phyloP scores from a whole-genome alignment of 2,797 vertebrate genomes.

The Arrhamphus sclerolepis region DNA sequence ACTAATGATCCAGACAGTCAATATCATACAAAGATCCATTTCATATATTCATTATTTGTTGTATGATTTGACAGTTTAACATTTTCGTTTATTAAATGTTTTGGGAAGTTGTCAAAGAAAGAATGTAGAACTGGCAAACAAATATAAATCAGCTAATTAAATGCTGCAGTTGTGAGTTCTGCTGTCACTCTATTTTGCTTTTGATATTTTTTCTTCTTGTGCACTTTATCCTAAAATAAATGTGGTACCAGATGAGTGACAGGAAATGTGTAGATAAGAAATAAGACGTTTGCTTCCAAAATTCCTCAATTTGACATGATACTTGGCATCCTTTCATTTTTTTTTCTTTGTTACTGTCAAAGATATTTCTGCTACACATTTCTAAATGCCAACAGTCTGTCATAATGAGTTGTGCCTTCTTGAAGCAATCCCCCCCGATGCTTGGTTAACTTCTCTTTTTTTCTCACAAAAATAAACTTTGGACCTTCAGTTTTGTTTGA shows the following conservation, averaged over 20 bases:
- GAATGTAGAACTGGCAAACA: too few relatives aligned
- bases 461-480: slow-evolving; percentile 12
- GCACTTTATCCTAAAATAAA: slow-evolving; percentile 1
- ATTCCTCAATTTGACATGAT: slow-evolving; percentile 6
- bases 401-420: slow-evolving; percentile 65
- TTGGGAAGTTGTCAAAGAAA: too few relatives aligned
- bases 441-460: neutral
- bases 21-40: neutral
- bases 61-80: too few relatives aligned
- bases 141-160: neutral
- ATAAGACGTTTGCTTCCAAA: too few relatives aligned
- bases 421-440: slow-evolving; percentile 21
- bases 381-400: neutral
- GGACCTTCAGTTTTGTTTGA: slow-evolving; percentile 20
- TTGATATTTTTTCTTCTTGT: slow-evolving; percentile 1
- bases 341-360: slow-evolving; percentile 23
- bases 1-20: too few relatives aligned
- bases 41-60: neutral
- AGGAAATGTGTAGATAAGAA: too few relatives aligned
- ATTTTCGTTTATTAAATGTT: too few relatives aligned
- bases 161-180: neutral
- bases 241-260: neutral
- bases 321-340: neutral
- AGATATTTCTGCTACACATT: slow-evolving; percentile 14
- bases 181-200: slow-evolving; percentile 5